Base-by-base conservation (phyloP, 2,113 vertebrate species). In the Sceloporus undulatus region DNA sequence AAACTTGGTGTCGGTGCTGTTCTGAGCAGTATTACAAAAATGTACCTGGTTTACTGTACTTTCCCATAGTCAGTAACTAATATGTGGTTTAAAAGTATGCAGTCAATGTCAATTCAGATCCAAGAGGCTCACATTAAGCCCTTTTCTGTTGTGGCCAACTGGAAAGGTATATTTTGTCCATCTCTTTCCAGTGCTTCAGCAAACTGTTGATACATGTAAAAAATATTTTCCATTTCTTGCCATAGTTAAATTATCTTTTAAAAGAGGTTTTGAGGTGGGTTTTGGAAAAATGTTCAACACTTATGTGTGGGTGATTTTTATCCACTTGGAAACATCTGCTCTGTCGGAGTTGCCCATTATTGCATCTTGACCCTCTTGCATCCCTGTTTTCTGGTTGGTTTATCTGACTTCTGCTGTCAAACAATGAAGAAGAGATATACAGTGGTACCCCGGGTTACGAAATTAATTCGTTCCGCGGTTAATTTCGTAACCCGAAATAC, bases 11-110 rank as follows among this genome's bases (percentile, higher is more conserved):
- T 21, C 5, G 6, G 14, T 23, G 11, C 40, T 65, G 19, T 66
- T 85, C 76, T 77, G 48, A 77, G 42, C 25, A 21, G 65, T 75
- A 76, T 59, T 74, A 74, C 54, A 76, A 29, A 76, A 75, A 85
- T 13, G 19, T 76, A 11, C 84, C 62, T 29, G 27, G 23, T 65
- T 85, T 25, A 71, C 10, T n/a, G 14, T 73, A 76, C 16, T 65
- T 85, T 40, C 13, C 16, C 9, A 75, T 34, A 76, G 40, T 29
- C 14, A 29, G 19, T 75, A 29, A 34, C 75, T 85, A 76, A 65
- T 65, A 62, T 62, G 34, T 42, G 56, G 25, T 85, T 10, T 27
- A 77, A 70, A 62, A 25, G 3, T 5, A 13, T 9, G 1, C 9
- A 13, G 21, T 23, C n/a, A 54, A 38, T 23, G 40, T 48, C 38